A percentile compares a stretch with the other conserved stretches of the same genome.
These are phyloP conservation scores for Bucco capensis DNA, from an alignment of 2,113 vertebrate genomes.

Conservation along the genomic window DNA sequence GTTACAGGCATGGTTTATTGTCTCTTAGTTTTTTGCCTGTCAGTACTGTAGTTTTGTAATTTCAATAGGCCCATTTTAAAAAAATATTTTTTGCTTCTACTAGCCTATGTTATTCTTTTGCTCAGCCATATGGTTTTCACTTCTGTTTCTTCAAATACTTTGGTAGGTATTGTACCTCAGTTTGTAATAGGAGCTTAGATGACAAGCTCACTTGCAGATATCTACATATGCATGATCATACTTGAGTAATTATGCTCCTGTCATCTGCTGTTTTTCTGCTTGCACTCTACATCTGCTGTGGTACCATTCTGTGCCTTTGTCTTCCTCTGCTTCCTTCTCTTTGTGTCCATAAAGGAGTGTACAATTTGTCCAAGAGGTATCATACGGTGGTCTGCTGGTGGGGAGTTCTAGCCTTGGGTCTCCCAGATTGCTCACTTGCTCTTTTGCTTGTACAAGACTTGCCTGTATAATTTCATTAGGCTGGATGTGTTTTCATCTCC, in stretches of 20 bases:
- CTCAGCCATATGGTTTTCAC: not conserved
- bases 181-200: not conserved
- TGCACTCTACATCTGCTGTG: not conserved
- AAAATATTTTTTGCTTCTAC: not conserved
- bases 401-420: not conserved
- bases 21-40: not conserved
- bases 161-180: not conserved
- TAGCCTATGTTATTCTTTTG: not conserved
- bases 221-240: not conserved
- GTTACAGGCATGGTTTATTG: not conserved
- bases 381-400: not conserved
- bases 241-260: not conserved
- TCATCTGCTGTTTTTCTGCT: not conserved
- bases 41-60: not conserved
- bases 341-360: not conserved
- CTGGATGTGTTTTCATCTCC: not conserved
- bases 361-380: not conserved
- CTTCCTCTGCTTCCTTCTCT: not conserved
- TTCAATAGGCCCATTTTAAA: not conserved
- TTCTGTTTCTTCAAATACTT: not conserved
- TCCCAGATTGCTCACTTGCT: not conserved
- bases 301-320: not conserved
- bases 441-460: not conserved
- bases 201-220: not conserved
- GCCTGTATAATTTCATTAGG: not conserved